Evolutionary conservation across 2,888 invertebrate species (phyloP).

Genomic region (Phyto melanocephala): DNA sequence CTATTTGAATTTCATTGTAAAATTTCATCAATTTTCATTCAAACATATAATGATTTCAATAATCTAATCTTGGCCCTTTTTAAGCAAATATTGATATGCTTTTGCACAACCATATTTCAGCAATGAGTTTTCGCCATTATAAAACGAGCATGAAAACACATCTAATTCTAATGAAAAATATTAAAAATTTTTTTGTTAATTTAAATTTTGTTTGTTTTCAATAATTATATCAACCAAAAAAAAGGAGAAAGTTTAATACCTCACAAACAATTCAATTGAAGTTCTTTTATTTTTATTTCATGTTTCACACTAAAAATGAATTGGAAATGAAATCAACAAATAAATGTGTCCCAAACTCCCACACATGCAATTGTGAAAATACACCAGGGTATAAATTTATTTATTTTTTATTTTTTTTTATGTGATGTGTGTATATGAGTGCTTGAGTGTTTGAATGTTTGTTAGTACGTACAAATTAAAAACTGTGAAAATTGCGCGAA

Average conservation of each 20-base stretch:
- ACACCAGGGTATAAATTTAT: constrained; percentile 40
- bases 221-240: constrained; percentile 55
- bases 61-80: background rate
- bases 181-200: constrained; percentile 22
- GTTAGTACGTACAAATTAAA: constrained; percentile 57
- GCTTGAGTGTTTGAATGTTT: background rate
- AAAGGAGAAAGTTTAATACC: constrained; percentile 21
- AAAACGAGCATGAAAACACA: background rate
- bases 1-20: too few relatives aligned
- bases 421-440: background rate
- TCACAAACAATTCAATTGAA: constrained; percentile 1
- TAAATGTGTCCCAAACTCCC: constrained; percentile 57
- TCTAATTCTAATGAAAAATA: constrained; percentile 28
- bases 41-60: background rate
- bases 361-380: constrained; percentile 48
- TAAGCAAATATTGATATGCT: background rate
- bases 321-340: constrained; percentile 63
- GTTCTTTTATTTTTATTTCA: background rate
- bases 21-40: background rate
- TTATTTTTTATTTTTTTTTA: background rate
- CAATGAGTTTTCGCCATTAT: background rate
- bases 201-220: constrained; percentile 61
- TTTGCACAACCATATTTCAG: background rate
- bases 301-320: constrained; percentile 57
- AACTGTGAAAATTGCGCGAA: constrained; percentile 63